These are phyloP conservation scores for Nebria ingens DNA, from an alignment of 1,140 invertebrate genomes.

Conservation along the genomic window DNA sequence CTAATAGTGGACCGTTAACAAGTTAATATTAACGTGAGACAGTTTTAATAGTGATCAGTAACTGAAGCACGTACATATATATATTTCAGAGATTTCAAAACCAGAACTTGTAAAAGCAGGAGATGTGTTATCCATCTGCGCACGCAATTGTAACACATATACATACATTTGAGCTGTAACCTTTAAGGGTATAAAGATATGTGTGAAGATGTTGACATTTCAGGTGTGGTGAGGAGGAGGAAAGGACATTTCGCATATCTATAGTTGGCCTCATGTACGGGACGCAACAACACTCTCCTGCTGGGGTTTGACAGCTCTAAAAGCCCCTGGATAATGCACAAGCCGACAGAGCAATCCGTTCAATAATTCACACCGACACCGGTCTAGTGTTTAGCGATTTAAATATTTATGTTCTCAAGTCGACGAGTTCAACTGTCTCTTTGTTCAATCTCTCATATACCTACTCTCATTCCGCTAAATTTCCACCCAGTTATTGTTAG, in stretches of 20 bases:
- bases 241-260: constrained; percentile 1
- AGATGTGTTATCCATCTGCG: neutral
- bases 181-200: neutral
- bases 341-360: constrained; percentile 26
- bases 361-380: constrained; percentile 14
- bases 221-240: neutral
- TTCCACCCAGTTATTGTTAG: too few relatives aligned
- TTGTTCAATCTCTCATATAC: too few relatives aligned
- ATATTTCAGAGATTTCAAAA: too few relatives aligned
- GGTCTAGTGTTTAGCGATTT: constrained; percentile 29
- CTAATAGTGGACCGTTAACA: neutral
- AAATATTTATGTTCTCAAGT: constrained; percentile 27
- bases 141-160: neutral
- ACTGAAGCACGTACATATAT: neutral
- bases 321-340: constrained; percentile 28
- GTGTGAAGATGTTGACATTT: neutral
- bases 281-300: neutral
- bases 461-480: too few relatives aligned
- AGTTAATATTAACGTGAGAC: neutral
- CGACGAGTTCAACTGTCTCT: constrained; percentile 3
- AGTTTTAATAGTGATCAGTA: neutral
- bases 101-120: neutral
- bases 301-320: constrained; percentile 27
- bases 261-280: neutral
- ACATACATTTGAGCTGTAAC: neutral